These are phyloP conservation scores for Globodera ellingtonae DNA, from an alignment of 1,140 invertebrate species.

Conservation along the genomic window DNA sequence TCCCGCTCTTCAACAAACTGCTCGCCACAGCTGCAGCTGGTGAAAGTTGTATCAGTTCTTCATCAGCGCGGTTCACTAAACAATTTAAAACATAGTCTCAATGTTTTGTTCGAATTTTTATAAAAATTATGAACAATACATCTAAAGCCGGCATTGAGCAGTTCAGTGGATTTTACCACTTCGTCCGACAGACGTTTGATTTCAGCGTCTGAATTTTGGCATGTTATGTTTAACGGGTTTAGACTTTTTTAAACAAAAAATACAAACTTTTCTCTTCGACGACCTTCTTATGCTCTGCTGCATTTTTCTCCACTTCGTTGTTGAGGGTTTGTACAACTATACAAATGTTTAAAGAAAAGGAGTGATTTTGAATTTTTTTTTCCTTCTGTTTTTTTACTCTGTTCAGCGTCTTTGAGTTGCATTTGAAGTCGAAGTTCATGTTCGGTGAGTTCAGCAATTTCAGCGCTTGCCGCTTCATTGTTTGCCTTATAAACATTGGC, in stretches of 20 bases:
- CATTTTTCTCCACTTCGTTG: constrained; percentile 4
- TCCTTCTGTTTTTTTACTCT: constrained; percentile 22
- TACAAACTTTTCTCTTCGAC: constrained; percentile 34
- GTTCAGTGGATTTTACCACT: constrained; percentile 40
- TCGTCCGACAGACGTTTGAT: constrained; percentile 42
- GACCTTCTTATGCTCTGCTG: constrained; percentile 1
- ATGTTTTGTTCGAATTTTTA: background rate
- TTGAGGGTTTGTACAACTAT: constrained; percentile 16
- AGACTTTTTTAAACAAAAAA: background rate
- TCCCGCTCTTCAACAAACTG: constrained; percentile 42
- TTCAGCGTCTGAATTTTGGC: constrained; percentile 24
- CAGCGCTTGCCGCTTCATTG: constrained; percentile 28
- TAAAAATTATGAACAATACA: constrained; percentile 12
- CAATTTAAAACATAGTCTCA: background rate
- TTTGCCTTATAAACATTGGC: constrained; percentile 35
- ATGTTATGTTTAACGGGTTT: background rate
- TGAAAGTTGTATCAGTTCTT: constrained; percentile 38
- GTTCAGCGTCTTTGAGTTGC: constrained; percentile 27
- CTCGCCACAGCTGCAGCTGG: constrained; percentile 41
- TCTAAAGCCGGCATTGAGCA: constrained; percentile 35
- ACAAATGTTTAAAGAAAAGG: too few relatives aligned
- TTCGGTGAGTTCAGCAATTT: constrained; percentile 36
- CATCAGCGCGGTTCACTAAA: constrained; percentile 32
- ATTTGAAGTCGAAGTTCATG: constrained; percentile 17
- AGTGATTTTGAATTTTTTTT: too few relatives aligned